These are phyloP conservation scores for Drosophila merina DNA, from an alignment of 2,888 invertebrate genomes.

Conservation along the genomic window DNA sequence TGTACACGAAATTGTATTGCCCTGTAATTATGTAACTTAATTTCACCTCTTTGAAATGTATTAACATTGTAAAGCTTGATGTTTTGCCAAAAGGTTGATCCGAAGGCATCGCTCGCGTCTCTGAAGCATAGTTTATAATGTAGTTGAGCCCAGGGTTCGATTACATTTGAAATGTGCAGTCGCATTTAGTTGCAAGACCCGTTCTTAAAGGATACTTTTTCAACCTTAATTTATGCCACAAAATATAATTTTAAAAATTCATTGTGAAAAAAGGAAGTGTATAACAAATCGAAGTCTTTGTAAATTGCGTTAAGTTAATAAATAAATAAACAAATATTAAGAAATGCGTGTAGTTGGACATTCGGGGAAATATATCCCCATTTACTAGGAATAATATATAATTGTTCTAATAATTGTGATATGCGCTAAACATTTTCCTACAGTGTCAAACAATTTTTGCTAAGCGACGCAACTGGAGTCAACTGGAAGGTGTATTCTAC, in stretches of 20 bases:
- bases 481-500: conserved; percentile 34
- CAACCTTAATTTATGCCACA: conserved; percentile 42
- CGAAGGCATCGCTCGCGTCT: conserved; percentile 43
- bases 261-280: conserved; percentile 39
- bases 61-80: conserved; percentile 11
- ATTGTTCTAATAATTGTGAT: conserved; percentile 10
- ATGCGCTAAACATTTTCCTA: conserved; percentile 44
- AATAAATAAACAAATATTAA: conserved; percentile 66
- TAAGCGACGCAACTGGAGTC: conserved; percentile 7
- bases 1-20: conserved; percentile 19
- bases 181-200: conserved; percentile 67
- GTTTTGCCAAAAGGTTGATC: conserved; percentile 56
- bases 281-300: conserved; percentile 67
- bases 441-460: conserved; percentile 11
- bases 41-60: not conserved
- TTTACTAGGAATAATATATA: not conserved
- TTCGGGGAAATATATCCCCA: not conserved
- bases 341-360: conserved; percentile 35
- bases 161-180: conserved; percentile 39
- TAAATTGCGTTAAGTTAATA: conserved; percentile 78
- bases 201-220: conserved; percentile 15
- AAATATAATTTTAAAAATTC: conserved; percentile 27
- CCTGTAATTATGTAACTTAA: conserved; percentile 10
- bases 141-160: conserved; percentile 56
- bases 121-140: conserved; percentile 27